Percentiles rank a stretch among this genome's conserved stretches.
Conservation (phyloP, 2,113 vertebrate species). For the Synodontis membranacea region DNA sequence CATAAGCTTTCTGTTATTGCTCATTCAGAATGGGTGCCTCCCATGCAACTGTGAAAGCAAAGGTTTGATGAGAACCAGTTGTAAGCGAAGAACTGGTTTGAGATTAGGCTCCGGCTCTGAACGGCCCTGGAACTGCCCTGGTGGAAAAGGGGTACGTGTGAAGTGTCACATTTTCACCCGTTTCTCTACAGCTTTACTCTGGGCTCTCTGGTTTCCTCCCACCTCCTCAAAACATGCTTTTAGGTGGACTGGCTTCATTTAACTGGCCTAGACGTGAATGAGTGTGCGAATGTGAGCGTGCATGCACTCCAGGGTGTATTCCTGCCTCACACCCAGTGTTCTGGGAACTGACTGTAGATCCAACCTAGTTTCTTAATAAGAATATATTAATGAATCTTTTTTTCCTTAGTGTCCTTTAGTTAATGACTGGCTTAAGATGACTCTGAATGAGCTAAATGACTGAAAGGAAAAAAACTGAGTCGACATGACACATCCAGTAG, state of each 20-base stretch:
- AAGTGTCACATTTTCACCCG: background rate
- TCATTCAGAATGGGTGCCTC: background rate
- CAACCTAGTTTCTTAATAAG: background rate
- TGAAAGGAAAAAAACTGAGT: too few relatives aligned
- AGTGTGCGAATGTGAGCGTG: background rate
- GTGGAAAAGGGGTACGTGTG: background rate
- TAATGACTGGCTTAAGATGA: background rate
- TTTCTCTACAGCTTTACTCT: background rate
- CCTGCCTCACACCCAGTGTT: background rate
- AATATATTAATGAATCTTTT: background rate
- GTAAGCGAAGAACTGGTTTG: too few relatives aligned
- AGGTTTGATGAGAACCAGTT: background rate
- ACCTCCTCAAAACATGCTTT: background rate
- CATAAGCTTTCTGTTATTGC: background rate
- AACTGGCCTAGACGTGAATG: background rate
- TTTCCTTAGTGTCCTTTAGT: background rate
- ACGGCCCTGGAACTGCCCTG: too few relatives aligned
- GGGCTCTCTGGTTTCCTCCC: background rate
- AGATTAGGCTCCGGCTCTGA: background rate
- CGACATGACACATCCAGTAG: background rate
- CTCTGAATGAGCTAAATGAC: background rate
- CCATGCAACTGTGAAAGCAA: background rate
- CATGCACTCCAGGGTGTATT: background rate
- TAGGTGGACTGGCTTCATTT: background rate
- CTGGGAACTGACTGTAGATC: background rate